phyloP scores from a whole-genome alignment of 2,113 vertebrate species.

The Physeter macrocephalus region DNA sequence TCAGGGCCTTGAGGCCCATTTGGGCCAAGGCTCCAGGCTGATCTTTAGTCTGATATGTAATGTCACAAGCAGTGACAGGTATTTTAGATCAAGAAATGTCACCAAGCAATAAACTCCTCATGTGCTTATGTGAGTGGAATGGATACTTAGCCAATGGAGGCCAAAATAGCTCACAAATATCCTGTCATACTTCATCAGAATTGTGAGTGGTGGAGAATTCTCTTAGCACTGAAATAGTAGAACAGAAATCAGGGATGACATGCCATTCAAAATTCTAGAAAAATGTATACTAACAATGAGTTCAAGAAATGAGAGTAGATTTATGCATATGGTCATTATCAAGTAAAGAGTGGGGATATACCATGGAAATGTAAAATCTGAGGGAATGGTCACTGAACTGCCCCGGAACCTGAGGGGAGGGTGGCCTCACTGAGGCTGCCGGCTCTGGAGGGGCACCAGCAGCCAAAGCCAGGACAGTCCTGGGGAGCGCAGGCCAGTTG shows the following conservation, averaged over 20 bases:
- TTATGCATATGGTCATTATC: neutral
- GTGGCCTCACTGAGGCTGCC: too few species aligned
- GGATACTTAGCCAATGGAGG: neutral
- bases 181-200: neutral
- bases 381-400: neutral
- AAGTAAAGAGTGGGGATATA: neutral
- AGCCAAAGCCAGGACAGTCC: too few species aligned
- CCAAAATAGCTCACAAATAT: neutral
- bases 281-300: neutral
- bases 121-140: neutral
- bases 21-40: neutral
- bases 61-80: slow-evolving; percentile 9
- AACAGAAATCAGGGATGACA: neutral
- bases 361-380: neutral
- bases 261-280: neutral
- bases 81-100: slow-evolving; percentile 17
- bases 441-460: too few species aligned
- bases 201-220: neutral
- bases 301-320: neutral
- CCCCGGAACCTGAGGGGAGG: too few species aligned
- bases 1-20: neutral
- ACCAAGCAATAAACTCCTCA: neutral
- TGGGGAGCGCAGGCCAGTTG: too few species aligned
- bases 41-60: neutral
- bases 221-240: neutral